Conservation (phyloP, 2,888 invertebrate species). For the Metopia argyrocephala region DNA sequence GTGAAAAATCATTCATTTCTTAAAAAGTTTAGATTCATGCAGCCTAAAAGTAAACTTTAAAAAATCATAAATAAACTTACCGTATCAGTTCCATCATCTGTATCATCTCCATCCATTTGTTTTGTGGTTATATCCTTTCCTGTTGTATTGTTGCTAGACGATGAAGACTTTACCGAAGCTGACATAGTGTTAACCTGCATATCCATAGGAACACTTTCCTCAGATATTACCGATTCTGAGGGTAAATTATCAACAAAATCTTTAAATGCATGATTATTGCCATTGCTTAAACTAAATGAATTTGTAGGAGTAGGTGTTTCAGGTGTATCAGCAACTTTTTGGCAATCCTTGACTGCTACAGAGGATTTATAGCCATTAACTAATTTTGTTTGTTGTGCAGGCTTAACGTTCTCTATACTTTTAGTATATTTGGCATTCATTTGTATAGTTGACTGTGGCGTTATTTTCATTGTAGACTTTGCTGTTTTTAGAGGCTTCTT, state of each 20-base stretch:
- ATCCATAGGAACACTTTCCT: conserved; percentile 76
- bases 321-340: conserved; percentile 22
- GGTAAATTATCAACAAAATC: conserved; percentile 75
- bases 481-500: conserved; percentile 32
- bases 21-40: neutral
- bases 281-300: neutral
- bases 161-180: conserved; percentile 40
- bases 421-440: conserved; percentile 70
- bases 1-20: neutral
- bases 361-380: conserved; percentile 36
- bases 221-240: conserved; percentile 76
- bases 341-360: neutral
- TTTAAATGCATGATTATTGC: conserved; percentile 59
- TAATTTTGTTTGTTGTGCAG: conserved; percentile 31
- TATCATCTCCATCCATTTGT: conserved; percentile 71
- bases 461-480: conserved; percentile 3
- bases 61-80: conserved; percentile 63
- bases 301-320: conserved; percentile 58
- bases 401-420: conserved; percentile 55
- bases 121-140: conserved; percentile 63
- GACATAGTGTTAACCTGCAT: conserved; percentile 69
- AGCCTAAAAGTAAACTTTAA: conserved; percentile 2
- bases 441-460: conserved; percentile 65
- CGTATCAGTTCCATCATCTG: conserved; percentile 71
- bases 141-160: conserved; percentile 64